These are phyloP conservation scores for Empis livida DNA, from an alignment of 2,888 invertebrate species.

Conservation along the genomic window DNA sequence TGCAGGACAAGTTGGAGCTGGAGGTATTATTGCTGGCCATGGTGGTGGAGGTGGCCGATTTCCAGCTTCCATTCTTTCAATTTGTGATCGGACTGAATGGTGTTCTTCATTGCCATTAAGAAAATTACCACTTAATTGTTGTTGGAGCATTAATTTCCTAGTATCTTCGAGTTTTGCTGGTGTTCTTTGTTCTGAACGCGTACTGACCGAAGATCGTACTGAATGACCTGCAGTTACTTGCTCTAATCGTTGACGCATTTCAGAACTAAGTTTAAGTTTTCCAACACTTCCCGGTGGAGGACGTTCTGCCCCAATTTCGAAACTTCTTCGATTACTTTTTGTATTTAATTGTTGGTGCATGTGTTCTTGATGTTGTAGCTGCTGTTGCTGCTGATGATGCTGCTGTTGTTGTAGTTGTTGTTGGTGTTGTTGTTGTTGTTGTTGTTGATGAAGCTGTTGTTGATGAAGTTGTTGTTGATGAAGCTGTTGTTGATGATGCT, in stretches of 20 bases:
- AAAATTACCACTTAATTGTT: constrained; percentile 56
- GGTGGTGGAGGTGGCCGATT: constrained; percentile 46
- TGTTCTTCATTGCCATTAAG: constrained; percentile 16
- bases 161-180: constrained; percentile 77
- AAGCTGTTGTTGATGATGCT: constrained; percentile 2
- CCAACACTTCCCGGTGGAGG: constrained; percentile 81
- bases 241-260: constrained; percentile 82
- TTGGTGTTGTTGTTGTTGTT: constrained; percentile 3
- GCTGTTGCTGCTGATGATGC: constrained; percentile 21
- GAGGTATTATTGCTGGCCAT: constrained; percentile 53
- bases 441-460: constrained; percentile 21
- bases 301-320: constrained; percentile 69
- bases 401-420: constrained; percentile 6
- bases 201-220: constrained; percentile 62
- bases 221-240: constrained; percentile 82
- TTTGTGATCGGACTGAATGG: constrained; percentile 39
- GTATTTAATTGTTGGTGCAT: constrained; percentile 13
- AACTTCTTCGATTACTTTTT: constrained; percentile 41
- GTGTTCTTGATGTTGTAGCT: constrained; percentile 8
- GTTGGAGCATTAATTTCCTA: constrained; percentile 69
- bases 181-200: constrained; percentile 53
- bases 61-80: constrained; percentile 45
- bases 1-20: constrained; percentile 43
- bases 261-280: constrained; percentile 77
- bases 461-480: constrained; percentile 6